These are phyloP conservation scores for Lumbricus terrestris DNA, from an alignment of 2,888 invertebrate genomes.

Conservation along the genomic window DNA sequence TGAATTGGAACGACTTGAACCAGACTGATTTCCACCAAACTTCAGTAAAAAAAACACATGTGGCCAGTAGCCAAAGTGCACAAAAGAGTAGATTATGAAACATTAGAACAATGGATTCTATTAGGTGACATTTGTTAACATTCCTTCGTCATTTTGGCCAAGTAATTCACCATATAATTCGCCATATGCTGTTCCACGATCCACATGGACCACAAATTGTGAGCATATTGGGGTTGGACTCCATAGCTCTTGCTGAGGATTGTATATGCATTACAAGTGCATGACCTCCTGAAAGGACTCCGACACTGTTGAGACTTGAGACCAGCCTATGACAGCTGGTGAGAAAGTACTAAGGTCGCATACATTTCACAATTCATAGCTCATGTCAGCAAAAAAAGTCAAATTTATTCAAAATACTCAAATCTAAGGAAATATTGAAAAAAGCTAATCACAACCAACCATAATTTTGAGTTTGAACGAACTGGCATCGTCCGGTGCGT, in stretches of 20 bases:
- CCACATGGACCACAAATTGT: not conserved
- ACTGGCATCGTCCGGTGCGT: not conserved
- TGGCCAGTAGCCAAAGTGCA: not conserved
- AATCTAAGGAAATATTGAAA: not conserved
- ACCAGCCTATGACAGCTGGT: not conserved
- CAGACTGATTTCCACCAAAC: not conserved
- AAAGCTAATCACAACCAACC: not conserved
- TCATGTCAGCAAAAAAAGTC: not conserved
- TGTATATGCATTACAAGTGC: not conserved
- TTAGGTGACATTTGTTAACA: not conserved
- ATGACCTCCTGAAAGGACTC: not conserved
- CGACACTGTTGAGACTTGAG: not conserved
- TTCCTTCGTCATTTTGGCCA: too few species aligned
- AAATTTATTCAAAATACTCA: not conserved
- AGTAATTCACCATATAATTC: too few species aligned
- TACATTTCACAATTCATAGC: not conserved
- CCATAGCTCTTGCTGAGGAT: not conserved
- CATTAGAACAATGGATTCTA: not conserved
- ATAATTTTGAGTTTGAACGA: not conserved
- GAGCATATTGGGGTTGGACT: not conserved
- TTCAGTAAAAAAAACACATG: not conserved
- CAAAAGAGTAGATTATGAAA: not conserved
- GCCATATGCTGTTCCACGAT: not conserved
- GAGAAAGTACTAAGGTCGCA: not conserved
- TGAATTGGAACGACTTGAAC: conserved; percentile 6